Evolutionary conservation across 2,113 vertebrate genomes (phyloP).

Genomic region (Nanorana parkeri): DNA sequence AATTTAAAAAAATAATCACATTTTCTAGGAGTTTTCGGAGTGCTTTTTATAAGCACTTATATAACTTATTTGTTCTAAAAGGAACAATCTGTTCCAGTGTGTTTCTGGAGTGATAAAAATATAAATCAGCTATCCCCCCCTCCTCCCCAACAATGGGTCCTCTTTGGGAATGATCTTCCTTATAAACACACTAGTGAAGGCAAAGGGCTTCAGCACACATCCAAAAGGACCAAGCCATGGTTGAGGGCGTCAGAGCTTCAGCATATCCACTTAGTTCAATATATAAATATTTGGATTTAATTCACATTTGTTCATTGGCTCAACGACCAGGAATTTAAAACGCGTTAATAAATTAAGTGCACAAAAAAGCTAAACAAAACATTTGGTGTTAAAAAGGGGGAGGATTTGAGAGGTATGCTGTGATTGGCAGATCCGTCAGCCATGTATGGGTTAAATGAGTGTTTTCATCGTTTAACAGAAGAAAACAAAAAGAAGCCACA

Average conservation of each 20-base stretch:
- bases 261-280: conserved; percentile 4
- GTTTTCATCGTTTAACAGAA: not conserved
- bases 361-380: conserved; percentile 6
- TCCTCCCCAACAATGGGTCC: not conserved
- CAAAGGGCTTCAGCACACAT: not conserved
- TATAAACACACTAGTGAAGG: not conserved
- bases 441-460: not conserved
- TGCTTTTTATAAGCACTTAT: too few species aligned
- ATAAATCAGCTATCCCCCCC: too few species aligned
- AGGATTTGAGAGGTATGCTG: conserved; percentile 17
- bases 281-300: conserved; percentile 22
- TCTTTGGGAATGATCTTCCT: not conserved
- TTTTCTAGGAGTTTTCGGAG: too few species aligned
- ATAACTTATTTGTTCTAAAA: too few species aligned
- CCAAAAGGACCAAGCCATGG: not conserved
- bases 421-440: conserved; percentile 19
- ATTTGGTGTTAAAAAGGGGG: conserved; percentile 16
- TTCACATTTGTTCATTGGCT: conserved; percentile 53
- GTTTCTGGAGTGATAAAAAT: too few species aligned
- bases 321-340: conserved; percentile 25
- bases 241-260: not conserved
- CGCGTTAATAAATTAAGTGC: conserved; percentile 8
- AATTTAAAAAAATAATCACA: too few species aligned
- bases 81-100: too few species aligned
- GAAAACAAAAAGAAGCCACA: not conserved